A percentile compares a stretch with the other conserved stretches of the same genome.
These are phyloP conservation scores for Xestoiulus laeticollis DNA, from an alignment of 2,888 invertebrate genomes.

Conservation along the genomic window DNA sequence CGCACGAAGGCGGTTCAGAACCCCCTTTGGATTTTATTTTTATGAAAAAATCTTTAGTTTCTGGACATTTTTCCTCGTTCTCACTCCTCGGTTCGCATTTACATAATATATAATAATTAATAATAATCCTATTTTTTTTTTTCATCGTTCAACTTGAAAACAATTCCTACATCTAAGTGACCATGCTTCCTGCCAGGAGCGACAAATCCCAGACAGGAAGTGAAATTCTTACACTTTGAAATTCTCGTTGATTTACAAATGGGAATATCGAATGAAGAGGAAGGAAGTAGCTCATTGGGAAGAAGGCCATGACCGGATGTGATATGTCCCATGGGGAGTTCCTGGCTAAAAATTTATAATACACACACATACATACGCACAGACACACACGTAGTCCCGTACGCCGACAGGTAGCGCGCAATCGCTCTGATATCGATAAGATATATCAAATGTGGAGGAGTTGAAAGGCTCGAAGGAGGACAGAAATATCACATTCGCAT, in stretches of 20 bases:
- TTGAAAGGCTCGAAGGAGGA: constrained; percentile 43
- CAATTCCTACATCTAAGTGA: constrained; percentile 41
- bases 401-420: constrained; percentile 36
- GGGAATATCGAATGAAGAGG: constrained; percentile 39
- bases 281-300: constrained; percentile 47
- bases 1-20: background rate
- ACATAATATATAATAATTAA: constrained; percentile 43
- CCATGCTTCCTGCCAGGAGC: constrained; percentile 11
- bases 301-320: constrained; percentile 49
- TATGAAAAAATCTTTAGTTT: constrained; percentile 43
- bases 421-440: constrained; percentile 43
- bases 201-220: background rate
- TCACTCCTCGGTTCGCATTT: constrained; percentile 40
- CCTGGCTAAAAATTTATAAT: constrained; percentile 41
- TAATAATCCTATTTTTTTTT: constrained; percentile 25
- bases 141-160: constrained; percentile 35
- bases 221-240: constrained; percentile 29
- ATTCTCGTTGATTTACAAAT: constrained; percentile 41
- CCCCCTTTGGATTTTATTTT: constrained; percentile 31
- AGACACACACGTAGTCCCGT: constrained; percentile 31
- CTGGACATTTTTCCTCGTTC: constrained; percentile 37
- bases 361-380: constrained; percentile 8
- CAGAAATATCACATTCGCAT: constrained; percentile 43
- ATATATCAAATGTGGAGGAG: constrained; percentile 39
- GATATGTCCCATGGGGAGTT: constrained; percentile 51